Evolutionary conservation across 2,797 vertebrate genomes (phyloP).

Genomic region (Chiloscyllium punctatum): DNA sequence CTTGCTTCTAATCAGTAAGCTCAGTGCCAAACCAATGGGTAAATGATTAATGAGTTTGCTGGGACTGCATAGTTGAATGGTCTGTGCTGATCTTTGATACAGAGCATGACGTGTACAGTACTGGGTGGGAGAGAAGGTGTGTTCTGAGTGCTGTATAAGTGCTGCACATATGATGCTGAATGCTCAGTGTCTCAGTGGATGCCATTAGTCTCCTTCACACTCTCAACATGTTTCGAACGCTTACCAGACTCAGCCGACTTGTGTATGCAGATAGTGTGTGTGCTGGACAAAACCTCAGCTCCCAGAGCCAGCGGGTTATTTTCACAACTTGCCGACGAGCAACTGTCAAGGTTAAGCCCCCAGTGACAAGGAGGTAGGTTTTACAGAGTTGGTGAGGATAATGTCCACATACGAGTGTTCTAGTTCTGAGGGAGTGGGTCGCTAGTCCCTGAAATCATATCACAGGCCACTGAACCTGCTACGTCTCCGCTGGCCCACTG

Average conservation of each 20-base stretch:
- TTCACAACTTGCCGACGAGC: neutral
- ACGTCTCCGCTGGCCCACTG: neutral
- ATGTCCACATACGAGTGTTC: neutral
- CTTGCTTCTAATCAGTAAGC: neutral
- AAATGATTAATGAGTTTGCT: constrained; percentile 20
- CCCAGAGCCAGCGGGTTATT: no score
- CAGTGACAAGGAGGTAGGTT: neutral
- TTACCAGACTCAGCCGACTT: neutral
- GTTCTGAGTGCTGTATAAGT: neutral
- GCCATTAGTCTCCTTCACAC: no score
- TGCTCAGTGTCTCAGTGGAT: no score
- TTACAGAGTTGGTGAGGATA: neutral
- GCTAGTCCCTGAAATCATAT: neutral
- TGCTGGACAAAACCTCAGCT: neutral
- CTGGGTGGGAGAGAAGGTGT: neutral
- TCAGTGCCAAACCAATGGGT: neutral
- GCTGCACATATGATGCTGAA: neutral
- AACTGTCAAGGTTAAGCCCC: neutral
- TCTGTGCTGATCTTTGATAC: neutral
- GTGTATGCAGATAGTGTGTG: neutral
- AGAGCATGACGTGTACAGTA: neutral
- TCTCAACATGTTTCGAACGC: neutral
- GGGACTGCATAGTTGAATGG: neutral
- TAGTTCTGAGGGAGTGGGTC: neutral
- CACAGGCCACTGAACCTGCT: neutral